Evolutionary conservation across 2,888 invertebrate species (phyloP), one percentile per base, ranked within the genome.

Genomic region (Chymomyza fuscimana): DNA sequence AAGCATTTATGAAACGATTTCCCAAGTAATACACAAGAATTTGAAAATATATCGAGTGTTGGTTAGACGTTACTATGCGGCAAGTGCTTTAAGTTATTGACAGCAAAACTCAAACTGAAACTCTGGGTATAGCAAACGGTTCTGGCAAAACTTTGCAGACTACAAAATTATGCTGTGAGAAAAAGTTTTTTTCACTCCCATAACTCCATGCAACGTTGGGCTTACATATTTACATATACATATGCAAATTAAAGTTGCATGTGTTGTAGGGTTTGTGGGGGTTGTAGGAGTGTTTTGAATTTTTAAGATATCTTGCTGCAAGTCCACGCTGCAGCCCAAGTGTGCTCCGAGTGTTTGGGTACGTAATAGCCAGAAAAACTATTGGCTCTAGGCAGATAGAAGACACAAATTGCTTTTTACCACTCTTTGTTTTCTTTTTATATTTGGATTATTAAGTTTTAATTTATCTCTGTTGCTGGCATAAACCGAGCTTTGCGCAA

Each of bases 1-100:
- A 85, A 83, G 85, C 85, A 83, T 83, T 83, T 85, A 82, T 82
- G 76, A 83, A 79, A 75, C 29, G 40, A 46, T 12, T 32, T 46
- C 40, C 40, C 12, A 46, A 46, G 3, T 46, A 46, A 46, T 46
- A 12, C 12, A 46, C 40, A 46, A 46, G 51, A 54, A 22, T 54
- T 54, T 46, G 12, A 46, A 12, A 46, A 46, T 12, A 12, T 10
- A 12, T 46, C 12, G 40, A 46, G 40, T 46, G 12, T 46, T 46
- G 40, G 10, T 46, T 12, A 12, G 12, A 46, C 40, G 12, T 4
- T 4, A 12, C 40, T 12, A 12, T 12, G 40, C 12, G 40, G 12
- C 40, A 46, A 46, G 40, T 12, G 40, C 40, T 46, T 81, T 74
- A 76, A 83, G 83, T 79, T 83, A 86, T 83, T 85, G 86, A 83